Evolutionary conservation across 2,113 vertebrate species (phyloP), one percentile per base, ranked within the genome.

Genomic region (Aptenodytes forsteri): DNA sequence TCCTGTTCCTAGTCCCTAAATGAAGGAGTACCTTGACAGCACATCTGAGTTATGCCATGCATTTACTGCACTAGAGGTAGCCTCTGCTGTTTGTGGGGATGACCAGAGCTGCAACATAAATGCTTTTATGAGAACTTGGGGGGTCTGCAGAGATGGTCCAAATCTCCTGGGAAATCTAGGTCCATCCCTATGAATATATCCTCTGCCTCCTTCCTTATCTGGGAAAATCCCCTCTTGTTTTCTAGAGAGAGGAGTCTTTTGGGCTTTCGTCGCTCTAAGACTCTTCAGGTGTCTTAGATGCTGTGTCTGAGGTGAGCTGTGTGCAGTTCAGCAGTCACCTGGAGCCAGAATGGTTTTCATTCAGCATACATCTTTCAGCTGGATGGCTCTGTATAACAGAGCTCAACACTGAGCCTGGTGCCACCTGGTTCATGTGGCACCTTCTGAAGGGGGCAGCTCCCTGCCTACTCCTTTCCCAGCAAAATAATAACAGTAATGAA

Each of bases 81-180:
- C 6, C 10, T 71, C 38, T 79, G 10, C 27, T 78, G 13, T 83
- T 62, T 52, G 6, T 65, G 11, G 8, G 2, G 47, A 52, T 7
- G 6, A 77, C 14, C 12, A 54, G 14, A 89, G 7, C 17, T 76
- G 25, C 42, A 83, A 40, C 21, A 27, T 20, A 55, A 69, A 54
- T 17, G 3, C 16, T 64, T 50, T 66, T 6, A 2, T 64, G 47
- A 79, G 61, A 78, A 20, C 26, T 36, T 23, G 6, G 3, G 7
- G 4, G 1, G 3, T 52, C 27, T 87, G 21, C 62, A 85, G 65
- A 67, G 65, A 11, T 9, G 5, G 10, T 44, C 32, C 0, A 0
- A 50, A 27, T 67, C 17, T 71, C 42, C 22, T 32, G 13, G 25
- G 34, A 59, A 70, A 22, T 61, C 32, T 21, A 26, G 6, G 22